Evolutionary conservation across 64 coral and sea anemone species (phyloP).

Genomic region (Pachyseris speciosa): DNA sequence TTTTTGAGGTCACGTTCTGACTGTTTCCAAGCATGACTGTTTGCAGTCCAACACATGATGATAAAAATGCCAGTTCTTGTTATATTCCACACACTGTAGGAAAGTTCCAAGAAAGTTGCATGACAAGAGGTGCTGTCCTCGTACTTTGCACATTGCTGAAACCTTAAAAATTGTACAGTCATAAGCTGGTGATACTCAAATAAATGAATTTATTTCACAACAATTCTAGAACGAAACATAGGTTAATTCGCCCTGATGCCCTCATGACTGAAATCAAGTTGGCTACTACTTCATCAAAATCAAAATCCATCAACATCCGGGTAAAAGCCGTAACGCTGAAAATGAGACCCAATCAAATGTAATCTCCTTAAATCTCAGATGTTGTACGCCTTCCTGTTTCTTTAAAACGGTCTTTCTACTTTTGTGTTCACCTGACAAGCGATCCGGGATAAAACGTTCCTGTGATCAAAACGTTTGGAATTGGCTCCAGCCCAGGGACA

Average conservation of each 20-base stretch:
- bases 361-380: too few relatives aligned
- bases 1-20: not conserved
- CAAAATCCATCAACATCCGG: too few relatives aligned
- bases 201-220: not conserved
- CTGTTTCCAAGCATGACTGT: not conserved
- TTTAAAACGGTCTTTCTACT: too few relatives aligned
- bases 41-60: not conserved
- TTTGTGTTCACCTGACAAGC: not conserved
- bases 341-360: too few relatives aligned
- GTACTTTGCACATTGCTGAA: conserved; percentile 26
- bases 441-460: conserved; percentile 28
- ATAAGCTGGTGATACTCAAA: too few relatives aligned
- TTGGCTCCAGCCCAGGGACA: not conserved
- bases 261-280: too few relatives aligned
- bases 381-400: not conserved
- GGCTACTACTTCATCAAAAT: too few relatives aligned
- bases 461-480: not conserved
- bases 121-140: conserved; percentile 36
- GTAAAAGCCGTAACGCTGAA: too few relatives aligned
- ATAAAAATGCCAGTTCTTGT: conserved; percentile 11
- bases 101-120: conserved; percentile 15
- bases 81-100: conserved; percentile 23
- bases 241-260: too few relatives aligned
- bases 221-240: not conserved
- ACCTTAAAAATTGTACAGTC: not conserved